These are phyloP conservation scores for Xanthia togata DNA, from an alignment of 2,888 invertebrate genomes.

Conservation along the genomic window DNA sequence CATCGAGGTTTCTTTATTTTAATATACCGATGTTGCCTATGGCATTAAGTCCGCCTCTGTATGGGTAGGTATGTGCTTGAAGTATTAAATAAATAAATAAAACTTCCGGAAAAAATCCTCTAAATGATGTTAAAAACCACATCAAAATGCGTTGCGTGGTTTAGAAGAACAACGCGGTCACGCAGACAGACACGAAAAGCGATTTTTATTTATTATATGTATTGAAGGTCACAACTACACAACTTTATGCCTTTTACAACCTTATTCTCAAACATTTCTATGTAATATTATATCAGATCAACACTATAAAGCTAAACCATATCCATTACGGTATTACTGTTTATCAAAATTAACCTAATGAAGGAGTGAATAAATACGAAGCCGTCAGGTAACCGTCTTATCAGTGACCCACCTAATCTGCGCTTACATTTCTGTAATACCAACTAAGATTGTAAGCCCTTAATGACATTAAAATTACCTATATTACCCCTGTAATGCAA, in stretches of 20 bases:
- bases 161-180: no score
- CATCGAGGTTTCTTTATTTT: no score
- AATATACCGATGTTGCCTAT: no score
- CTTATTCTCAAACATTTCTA: no score
- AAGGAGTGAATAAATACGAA: constrained; percentile 34
- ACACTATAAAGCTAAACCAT: constrained; percentile 29
- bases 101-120: no score
- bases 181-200: no score
- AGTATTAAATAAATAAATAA: no score
- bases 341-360: constrained; percentile 35
- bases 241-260: neutral
- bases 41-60: no score
- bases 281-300: constrained; percentile 18
- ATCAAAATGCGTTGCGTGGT: no score
- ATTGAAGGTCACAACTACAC: neutral
- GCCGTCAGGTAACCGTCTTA: constrained; percentile 36
- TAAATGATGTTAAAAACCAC: no score
- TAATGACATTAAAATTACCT: constrained; percentile 60
- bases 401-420: constrained; percentile 47
- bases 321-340: constrained; percentile 32
- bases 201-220: no score
- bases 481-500: constrained; percentile 50
- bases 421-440: constrained; percentile 43
- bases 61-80: no score
- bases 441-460: constrained; percentile 50